Evolutionary conservation across 2,888 invertebrate genomes (phyloP).

Genomic region (Rhorus exstirpatorius): DNA sequence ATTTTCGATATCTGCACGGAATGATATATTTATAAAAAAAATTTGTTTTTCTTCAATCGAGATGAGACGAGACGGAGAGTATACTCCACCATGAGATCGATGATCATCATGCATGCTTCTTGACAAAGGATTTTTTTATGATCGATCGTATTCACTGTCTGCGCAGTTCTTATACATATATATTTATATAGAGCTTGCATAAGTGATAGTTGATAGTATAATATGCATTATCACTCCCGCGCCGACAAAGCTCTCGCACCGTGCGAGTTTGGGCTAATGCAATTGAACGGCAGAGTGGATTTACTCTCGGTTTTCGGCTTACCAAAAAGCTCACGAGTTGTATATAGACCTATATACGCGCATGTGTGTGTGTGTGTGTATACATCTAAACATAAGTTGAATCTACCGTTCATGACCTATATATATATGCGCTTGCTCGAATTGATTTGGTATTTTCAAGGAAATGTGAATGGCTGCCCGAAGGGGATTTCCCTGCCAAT

Average conservation of each 20-base stretch:
- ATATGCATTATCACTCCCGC: constrained; percentile 21
- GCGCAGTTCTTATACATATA: not conserved
- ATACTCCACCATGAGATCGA: not conserved
- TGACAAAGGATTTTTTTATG: constrained; percentile 24
- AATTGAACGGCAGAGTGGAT: constrained; percentile 58
- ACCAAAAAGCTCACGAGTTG: constrained; percentile 32
- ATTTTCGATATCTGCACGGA: constrained; percentile 32
- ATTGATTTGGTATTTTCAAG: constrained; percentile 76
- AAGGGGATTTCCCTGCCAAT: constrained; percentile 60
- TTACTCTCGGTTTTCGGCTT: constrained; percentile 46
- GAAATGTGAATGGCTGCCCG: constrained; percentile 71
- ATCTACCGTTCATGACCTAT: constrained; percentile 32
- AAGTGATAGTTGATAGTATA: constrained; percentile 35
- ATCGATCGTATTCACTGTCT: not conserved
- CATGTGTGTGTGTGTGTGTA: not conserved
- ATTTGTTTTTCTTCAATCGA: not conserved
- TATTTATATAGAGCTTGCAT: constrained; percentile 4
- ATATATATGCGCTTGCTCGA: constrained; percentile 68
- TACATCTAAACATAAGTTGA: not conserved
- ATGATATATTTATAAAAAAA: constrained; percentile 22
- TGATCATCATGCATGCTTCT: not conserved
- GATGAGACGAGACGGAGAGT: not conserved
- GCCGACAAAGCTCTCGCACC: not conserved
- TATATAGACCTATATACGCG: constrained; percentile 12
- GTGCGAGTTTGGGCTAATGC: constrained; percentile 44